Evolutionary conservation across 2,113 vertebrate species (phyloP).

Genomic region (Sapajus apella): DNA sequence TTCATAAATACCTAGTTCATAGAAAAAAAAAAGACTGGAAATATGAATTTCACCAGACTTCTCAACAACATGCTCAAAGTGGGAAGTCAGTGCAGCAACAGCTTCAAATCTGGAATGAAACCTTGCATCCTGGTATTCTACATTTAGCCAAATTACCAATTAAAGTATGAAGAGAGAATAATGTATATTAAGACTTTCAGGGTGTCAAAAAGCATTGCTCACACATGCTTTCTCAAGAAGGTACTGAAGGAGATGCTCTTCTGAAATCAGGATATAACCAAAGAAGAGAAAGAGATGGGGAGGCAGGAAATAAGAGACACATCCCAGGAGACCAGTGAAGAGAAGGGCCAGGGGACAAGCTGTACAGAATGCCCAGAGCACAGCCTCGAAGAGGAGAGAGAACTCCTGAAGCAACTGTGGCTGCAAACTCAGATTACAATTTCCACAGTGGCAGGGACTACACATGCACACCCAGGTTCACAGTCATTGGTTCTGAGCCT

Average conservation of each 20-base stretch:
- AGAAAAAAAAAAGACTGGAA: neutral
- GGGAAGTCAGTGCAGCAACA: neutral
- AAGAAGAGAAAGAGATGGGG: neutral
- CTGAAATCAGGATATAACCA: neutral
- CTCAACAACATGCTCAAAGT: neutral
- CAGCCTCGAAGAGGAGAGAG: neutral
- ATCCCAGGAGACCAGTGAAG: neutral
- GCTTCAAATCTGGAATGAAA: neutral
- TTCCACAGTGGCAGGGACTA: neutral
- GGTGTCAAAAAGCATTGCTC: neutral
- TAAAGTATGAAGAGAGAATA: neutral
- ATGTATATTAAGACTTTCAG: neutral
- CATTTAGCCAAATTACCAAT: neutral
- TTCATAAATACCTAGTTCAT: neutral
- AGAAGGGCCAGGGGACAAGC: neutral
- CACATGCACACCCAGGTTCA: neutral
- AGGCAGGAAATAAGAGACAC: neutral
- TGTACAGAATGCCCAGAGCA: no score
- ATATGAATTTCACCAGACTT: neutral
- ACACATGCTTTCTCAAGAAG: neutral
- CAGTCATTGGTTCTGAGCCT: neutral
- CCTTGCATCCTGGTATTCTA: neutral
- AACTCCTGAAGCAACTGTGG: neutral
- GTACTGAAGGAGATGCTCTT: neutral
- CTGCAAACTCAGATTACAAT: neutral